Base-by-base conservation (phyloP, 1,140 invertebrate genomes). In the Papilio polytes region DNA sequence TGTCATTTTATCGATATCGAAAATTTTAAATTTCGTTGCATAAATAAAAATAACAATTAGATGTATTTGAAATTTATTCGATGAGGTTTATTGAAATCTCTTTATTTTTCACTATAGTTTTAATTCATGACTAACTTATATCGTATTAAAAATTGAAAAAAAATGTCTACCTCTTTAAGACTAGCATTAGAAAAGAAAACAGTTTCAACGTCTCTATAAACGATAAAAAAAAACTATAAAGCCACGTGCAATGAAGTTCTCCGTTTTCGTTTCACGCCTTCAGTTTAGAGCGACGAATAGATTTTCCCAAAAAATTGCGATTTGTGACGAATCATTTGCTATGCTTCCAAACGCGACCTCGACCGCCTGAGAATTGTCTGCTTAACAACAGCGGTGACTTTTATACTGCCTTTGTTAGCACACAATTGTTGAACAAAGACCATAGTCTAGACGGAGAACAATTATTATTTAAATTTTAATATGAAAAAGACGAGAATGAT, bases 241-340 rank as follows among this genome's bases (percentile, higher is more conserved):
- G 15, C 22, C 10, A 70, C 63, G 63, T 70, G 26, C 63, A 70
- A 31, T 70, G 63, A 12, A 70, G 63, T 70, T 74, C 41, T 74
- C 26, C 70, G 20, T 7, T 74, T 10, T 8, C 46, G 41, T 73
- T 73, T 73, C 72, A 73, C 31, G 59, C 46, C 31, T 76, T 80
- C 80, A 82, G 81, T 84, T 81, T 78, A 7, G 48, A 76, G 53
- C 83, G 70, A 73, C 77, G 70, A 80, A 82, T 78, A 81, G 72
- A 85, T 87, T 87, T 90, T 90, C 87, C 86, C 90, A 91, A 82
- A 85, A 91, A 88, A 90, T 90, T 63, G 81, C 84, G 73, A 88
- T 89, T 91, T 80, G 88, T 85, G 83, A 81, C 81, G 86, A 70
- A 26, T 66, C n/a, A 85, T 85, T 85, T 74, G 88, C 78, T 79